These are phyloP conservation scores for Drosophila longiperda DNA, from an alignment of 2,888 invertebrate genomes.

Conservation along the genomic window DNA sequence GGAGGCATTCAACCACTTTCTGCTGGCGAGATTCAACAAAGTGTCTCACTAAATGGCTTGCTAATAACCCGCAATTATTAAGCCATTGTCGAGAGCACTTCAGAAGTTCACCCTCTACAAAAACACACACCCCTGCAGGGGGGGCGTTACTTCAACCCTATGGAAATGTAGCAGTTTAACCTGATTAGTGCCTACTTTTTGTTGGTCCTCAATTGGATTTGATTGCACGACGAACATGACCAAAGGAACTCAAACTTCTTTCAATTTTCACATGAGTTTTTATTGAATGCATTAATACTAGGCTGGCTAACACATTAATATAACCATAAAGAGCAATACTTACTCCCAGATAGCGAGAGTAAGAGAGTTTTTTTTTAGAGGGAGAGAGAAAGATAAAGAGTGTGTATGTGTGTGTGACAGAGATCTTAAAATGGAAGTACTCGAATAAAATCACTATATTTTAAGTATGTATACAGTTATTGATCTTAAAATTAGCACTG, in stretches of 20 bases:
- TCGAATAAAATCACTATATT: slow-evolving; percentile 60
- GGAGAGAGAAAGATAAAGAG: neutral
- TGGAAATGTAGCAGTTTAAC: slow-evolving; percentile 60
- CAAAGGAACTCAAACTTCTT: slow-evolving; percentile 11
- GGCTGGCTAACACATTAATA: slow-evolving; percentile 52
- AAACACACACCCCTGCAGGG: slow-evolving; percentile 9
- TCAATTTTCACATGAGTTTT: slow-evolving; percentile 50
- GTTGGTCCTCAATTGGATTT: slow-evolving; percentile 65
- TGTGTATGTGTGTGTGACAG: neutral
- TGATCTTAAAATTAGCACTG: slow-evolving; percentile 41
- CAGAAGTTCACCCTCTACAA: slow-evolving; percentile 32
- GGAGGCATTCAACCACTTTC: slow-evolving; percentile 34
- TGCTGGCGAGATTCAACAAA: slow-evolving; percentile 30
- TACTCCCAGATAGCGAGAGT: neutral
- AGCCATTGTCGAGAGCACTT: slow-evolving; percentile 60
- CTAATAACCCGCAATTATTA: slow-evolving; percentile 74
- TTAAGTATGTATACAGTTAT: slow-evolving; percentile 27
- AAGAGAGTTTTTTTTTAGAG: neutral
- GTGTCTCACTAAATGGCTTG: slow-evolving; percentile 66
- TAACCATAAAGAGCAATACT: slow-evolving; percentile 22
- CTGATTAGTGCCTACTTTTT: slow-evolving; percentile 65
- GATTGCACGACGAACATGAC: slow-evolving; percentile 51
- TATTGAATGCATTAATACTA: slow-evolving; percentile 66
- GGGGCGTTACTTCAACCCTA: slow-evolving; percentile 56
- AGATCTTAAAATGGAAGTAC: slow-evolving; percentile 60